phyloP scores from a whole-genome alignment of 2,797 vertebrate species.

The Hyperoplus lanceolatus region DNA sequence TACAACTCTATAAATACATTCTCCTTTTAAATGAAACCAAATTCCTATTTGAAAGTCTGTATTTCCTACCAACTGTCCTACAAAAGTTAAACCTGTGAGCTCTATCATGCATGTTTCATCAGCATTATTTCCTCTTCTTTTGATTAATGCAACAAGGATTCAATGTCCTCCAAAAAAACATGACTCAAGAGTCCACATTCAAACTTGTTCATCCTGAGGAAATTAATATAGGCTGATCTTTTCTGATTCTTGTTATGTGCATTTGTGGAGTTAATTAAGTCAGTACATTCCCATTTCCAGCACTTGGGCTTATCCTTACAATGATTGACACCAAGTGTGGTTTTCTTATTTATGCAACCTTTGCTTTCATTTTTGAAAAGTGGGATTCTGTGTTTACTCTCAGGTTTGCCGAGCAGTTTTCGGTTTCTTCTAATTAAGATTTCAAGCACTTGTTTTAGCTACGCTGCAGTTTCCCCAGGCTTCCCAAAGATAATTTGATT shows the following conservation, averaged over 20 bases:
- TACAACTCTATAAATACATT: neutral
- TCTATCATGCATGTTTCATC: constrained; percentile 41
- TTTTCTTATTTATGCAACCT: neutral
- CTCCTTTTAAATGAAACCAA: neutral
- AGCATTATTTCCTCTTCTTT: constrained; percentile 51
- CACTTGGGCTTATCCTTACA: neutral
- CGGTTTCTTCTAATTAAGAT: neutral
- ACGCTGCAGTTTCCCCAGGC: neutral
- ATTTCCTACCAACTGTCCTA: constrained; percentile 2
- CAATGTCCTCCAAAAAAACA: constrained; percentile 26
- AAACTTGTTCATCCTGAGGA: constrained; percentile 22
- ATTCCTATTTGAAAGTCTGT: constrained; percentile 4
- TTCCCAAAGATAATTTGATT: constrained; percentile 4
- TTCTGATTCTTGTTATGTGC: neutral
- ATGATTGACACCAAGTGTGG: neutral
- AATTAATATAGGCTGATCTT: constrained; percentile 11
- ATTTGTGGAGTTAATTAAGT: neutral
- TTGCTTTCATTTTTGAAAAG: constrained; percentile 4
- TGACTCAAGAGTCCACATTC: constrained; percentile 10
- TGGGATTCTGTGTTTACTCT: neutral
- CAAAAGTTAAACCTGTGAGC: constrained; percentile 1
- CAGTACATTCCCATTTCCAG: neutral
- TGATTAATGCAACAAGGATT: constrained; percentile 45
- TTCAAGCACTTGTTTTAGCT: neutral
- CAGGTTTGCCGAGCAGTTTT: neutral